Evolutionary conservation across 1,140 invertebrate species (phyloP).

Genomic region (Habropoda laboriosa): DNA sequence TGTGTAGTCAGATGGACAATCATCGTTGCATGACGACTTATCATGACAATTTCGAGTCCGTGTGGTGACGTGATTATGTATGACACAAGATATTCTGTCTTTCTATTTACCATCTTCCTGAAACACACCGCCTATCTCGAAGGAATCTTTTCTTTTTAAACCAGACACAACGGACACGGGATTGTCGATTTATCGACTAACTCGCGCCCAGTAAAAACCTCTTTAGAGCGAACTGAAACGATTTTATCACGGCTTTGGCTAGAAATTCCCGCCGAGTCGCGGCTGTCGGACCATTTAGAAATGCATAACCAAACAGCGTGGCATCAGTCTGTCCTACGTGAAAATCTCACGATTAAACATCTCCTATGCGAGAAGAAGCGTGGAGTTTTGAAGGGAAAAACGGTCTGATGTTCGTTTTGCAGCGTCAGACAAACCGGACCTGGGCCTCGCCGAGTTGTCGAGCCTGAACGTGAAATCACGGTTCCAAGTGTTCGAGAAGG

Average conservation of each 20-base stretch:
- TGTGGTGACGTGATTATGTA: too few relatives aligned
- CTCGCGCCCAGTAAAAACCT: conserved; percentile 13
- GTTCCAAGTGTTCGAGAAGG: conserved; percentile 92
- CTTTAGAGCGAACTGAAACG: conserved; percentile 19
- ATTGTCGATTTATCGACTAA: conserved; percentile 14
- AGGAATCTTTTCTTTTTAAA: not conserved
- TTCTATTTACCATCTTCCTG: too few relatives aligned
- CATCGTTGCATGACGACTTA: conserved; percentile 14
- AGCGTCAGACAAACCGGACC: conserved; percentile 94
- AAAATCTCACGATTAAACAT: not conserved
- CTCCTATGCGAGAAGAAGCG: not conserved
- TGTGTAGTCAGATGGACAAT: not conserved
- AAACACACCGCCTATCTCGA: too few relatives aligned
- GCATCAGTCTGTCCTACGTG: not conserved
- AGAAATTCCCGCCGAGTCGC: conserved; percentile 5
- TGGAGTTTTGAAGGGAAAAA: not conserved
- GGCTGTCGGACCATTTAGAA: conserved; percentile 2
- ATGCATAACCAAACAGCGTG: not conserved
- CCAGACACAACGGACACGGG: not conserved
- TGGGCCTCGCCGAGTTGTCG: conserved; percentile 92
- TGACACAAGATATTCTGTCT: too few relatives aligned
- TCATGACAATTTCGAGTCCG: not conserved
- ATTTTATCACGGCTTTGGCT: conserved; percentile 16
- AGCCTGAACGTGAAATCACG: conserved; percentile 92
- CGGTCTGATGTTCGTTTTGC: conserved; percentile 67